A percentile compares a stretch with the other conserved stretches of the same genome.
phyloP scores from a whole-genome alignment of 2,113 vertebrate species.

The Porphyrio hochstetteri region DNA sequence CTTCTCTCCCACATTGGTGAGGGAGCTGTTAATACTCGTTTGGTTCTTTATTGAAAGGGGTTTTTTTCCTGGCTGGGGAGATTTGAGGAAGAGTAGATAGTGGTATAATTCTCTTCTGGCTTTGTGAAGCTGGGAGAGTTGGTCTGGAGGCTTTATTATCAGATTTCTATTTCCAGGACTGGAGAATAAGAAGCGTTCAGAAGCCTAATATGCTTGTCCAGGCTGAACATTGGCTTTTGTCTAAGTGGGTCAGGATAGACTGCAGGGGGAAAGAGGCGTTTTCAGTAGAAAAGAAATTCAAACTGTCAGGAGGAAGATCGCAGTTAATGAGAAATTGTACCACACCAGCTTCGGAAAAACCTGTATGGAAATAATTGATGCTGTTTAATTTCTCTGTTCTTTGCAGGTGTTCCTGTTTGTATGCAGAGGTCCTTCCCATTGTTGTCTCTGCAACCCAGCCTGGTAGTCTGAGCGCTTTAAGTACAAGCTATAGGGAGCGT shows the following conservation, averaged over 20 bases:
- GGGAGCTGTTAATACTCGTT: not conserved
- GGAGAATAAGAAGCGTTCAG: not conserved
- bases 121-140: not conserved
- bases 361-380: slow-evolving; percentile 34
- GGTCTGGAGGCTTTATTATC: slow-evolving; percentile 20
- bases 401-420: slow-evolving; percentile 52
- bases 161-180: slow-evolving; percentile 20
- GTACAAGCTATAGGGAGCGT: not conserved
- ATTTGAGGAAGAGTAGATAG: not conserved
- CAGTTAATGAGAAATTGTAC: slow-evolving; percentile 27
- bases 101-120: not conserved
- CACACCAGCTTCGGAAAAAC: slow-evolving; percentile 8
- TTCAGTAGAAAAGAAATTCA: not conserved
- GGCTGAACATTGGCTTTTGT: slow-evolving; percentile 33
- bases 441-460: slow-evolving; percentile 11
- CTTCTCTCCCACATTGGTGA: not conserved
- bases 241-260: slow-evolving; percentile 49
- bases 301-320: slow-evolving; percentile 31
- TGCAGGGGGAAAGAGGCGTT: not conserved
- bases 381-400: slow-evolving; percentile 56
- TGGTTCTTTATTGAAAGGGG: not conserved
- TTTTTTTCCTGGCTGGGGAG: not conserved
- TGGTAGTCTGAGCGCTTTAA: not conserved
- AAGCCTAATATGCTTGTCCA: not conserved
- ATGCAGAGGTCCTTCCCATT: slow-evolving; percentile 5